Conservation (phyloP, 2,797 vertebrate species). For the Rhabdomys pumilio region DNA sequence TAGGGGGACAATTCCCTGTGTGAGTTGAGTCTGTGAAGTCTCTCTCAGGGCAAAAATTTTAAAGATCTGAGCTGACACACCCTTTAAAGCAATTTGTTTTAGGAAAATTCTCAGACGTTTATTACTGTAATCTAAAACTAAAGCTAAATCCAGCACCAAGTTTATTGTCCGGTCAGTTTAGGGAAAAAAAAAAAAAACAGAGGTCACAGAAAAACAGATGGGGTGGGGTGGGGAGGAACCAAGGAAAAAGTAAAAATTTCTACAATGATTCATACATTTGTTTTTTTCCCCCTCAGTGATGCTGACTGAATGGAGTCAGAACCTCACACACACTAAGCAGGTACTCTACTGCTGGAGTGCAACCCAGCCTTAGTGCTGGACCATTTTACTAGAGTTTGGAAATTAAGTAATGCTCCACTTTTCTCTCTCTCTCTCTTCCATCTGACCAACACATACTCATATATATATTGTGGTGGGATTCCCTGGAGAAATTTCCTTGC, state of each 20-base stretch:
- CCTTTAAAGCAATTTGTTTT: not conserved
- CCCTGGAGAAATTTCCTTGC: no score
- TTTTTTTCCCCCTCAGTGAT: not conserved
- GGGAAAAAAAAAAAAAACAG: not conserved
- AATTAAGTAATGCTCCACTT: not conserved
- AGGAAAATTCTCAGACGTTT: not conserved
- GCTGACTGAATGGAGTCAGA: not conserved
- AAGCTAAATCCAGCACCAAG: not conserved
- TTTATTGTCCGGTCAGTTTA: not conserved
- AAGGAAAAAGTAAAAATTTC: not conserved
- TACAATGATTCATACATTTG: not conserved
- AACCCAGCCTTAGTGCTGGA: not conserved
- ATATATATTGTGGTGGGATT: not conserved
- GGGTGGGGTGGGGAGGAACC: not conserved
- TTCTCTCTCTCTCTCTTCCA: no score
- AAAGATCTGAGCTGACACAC: not conserved
- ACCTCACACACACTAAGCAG: not conserved
- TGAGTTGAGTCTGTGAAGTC: not conserved
- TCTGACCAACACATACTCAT: no score
- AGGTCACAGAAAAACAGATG: not conserved
- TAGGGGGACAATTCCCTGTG: not conserved
- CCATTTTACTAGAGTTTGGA: conserved; percentile 16
- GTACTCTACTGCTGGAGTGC: not conserved
- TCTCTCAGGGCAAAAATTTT: not conserved
- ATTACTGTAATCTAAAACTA: not conserved